Percentiles rank a stretch among this genome's conserved stretches.
phyloP scores from a whole-genome alignment of 2,113 vertebrate species.

The Cranoglanis bouderius region DNA sequence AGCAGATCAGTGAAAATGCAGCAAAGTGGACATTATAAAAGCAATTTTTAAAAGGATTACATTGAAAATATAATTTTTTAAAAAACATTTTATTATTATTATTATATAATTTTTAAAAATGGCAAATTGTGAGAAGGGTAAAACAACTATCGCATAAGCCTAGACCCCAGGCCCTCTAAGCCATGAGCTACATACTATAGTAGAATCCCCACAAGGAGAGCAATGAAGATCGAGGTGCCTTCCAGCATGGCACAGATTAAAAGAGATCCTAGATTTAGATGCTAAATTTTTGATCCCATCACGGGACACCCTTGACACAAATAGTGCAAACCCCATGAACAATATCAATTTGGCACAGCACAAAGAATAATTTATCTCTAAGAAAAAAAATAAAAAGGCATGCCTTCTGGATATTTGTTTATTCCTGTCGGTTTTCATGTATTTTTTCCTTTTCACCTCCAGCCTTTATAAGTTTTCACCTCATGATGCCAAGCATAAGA shows the following conservation, averaged over 20 bases:
- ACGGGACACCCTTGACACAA: conserved; percentile 54
- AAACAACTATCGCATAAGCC: not conserved
- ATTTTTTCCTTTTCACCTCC: not conserved
- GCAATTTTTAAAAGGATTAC: not conserved
- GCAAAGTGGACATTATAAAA: not conserved
- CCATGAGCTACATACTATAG: conserved; percentile 2
- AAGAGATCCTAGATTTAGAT: conserved; percentile 18
- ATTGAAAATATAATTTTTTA: not conserved
- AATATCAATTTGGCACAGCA: conserved; percentile 17
- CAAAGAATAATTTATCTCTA: not conserved
- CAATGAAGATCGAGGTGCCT: conserved; percentile 26
- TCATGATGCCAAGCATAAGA: not conserved
- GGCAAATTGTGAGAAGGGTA: not conserved
- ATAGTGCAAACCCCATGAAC: conserved; percentile 49
- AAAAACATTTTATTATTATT: too few species aligned
- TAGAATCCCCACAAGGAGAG: not conserved
- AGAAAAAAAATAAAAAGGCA: not conserved
- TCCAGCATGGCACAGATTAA: conserved; percentile 50
- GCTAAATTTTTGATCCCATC: conserved; percentile 58
- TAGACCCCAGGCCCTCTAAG: not conserved
- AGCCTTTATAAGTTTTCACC: not conserved
- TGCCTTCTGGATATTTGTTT: not conserved
- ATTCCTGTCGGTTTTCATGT: not conserved
- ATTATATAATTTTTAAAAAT: not conserved
- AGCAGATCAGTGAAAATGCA: not conserved